A percentile compares a stretch with the other conserved stretches of the same genome.
Evolutionary conservation across 2,888 invertebrate genomes (phyloP).

Genomic region (Therioaphis trifolii): DNA sequence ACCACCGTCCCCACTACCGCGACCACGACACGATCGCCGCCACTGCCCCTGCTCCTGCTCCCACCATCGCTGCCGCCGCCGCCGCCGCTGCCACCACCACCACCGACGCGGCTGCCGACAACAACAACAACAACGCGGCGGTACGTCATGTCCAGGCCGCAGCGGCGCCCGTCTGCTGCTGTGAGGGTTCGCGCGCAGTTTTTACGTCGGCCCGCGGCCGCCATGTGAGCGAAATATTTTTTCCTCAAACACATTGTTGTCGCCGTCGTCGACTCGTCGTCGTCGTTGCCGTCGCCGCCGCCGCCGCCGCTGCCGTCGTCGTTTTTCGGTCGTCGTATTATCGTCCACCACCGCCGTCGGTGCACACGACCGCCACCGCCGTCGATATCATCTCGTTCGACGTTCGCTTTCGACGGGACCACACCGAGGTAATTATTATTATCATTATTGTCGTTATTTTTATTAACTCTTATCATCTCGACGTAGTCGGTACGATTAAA

Average conservation of each 20-base stretch:
- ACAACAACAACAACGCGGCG: constrained; percentile 48
- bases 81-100: not conserved
- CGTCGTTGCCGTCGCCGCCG: no score
- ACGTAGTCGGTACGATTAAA: not conserved
- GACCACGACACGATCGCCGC: not conserved
- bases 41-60: not conserved
- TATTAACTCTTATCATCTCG: not conserved
- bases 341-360: constrained; percentile 31
- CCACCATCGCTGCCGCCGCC: not conserved
- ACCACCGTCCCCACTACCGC: not conserved
- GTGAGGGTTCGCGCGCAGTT: constrained; percentile 61
- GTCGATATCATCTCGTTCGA: not conserved
- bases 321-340: not conserved
- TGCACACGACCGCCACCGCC: constrained; percentile 3
- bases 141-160: constrained; percentile 53
- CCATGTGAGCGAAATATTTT: constrained; percentile 59
- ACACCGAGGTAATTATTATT: constrained; percentile 20
- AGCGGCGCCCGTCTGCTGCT: constrained; percentile 61
- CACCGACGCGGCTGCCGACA: not conserved
- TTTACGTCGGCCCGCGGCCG: constrained; percentile 57
- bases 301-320: not conserved
- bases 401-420: not conserved
- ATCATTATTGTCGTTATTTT: not conserved
- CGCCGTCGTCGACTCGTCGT: no score
- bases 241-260: constrained; percentile 30